Evolutionary conservation across 2,113 vertebrate genomes (phyloP).

Genomic region (Otolemur garnettii): DNA sequence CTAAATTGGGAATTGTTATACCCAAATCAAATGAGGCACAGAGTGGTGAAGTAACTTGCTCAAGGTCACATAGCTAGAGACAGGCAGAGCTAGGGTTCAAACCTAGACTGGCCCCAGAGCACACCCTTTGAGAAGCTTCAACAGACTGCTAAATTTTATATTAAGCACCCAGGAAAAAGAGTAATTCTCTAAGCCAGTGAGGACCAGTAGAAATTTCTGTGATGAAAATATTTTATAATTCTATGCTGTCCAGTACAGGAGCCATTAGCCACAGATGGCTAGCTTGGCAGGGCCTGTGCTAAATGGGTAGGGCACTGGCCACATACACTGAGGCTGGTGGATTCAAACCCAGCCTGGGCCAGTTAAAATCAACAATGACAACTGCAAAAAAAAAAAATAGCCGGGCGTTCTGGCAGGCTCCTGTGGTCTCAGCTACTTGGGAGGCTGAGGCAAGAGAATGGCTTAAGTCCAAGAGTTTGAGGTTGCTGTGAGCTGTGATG

Average conservation of each 20-base stretch:
- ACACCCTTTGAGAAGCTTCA: neutral
- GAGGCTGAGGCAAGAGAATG: too few relatives aligned
- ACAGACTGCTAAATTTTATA: neutral
- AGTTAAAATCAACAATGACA: too few relatives aligned
- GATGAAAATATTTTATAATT: conserved; percentile 32
- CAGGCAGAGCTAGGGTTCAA: neutral
- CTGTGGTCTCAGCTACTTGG: too few relatives aligned
- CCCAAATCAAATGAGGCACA: conserved; percentile 42
- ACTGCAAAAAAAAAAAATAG: too few relatives aligned
- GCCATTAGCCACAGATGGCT: neutral
- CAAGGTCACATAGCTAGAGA: conserved; percentile 9
- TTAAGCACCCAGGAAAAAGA: neutral
- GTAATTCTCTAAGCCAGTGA: neutral
- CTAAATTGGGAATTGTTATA: neutral
- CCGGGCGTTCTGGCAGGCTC: too few relatives aligned
- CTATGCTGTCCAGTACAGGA: neutral
- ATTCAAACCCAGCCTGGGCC: too few relatives aligned
- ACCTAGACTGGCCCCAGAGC: neutral
- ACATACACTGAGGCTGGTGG: too few relatives aligned
- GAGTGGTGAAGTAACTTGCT: neutral
- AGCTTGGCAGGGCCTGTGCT: too few relatives aligned
- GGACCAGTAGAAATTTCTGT: neutral
- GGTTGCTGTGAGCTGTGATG: too few relatives aligned
- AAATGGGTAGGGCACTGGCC: too few relatives aligned
- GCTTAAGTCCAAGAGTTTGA: too few relatives aligned